phyloP scores from a whole-genome alignment of 1,140 invertebrate species.

The Dendroctonus valens region DNA sequence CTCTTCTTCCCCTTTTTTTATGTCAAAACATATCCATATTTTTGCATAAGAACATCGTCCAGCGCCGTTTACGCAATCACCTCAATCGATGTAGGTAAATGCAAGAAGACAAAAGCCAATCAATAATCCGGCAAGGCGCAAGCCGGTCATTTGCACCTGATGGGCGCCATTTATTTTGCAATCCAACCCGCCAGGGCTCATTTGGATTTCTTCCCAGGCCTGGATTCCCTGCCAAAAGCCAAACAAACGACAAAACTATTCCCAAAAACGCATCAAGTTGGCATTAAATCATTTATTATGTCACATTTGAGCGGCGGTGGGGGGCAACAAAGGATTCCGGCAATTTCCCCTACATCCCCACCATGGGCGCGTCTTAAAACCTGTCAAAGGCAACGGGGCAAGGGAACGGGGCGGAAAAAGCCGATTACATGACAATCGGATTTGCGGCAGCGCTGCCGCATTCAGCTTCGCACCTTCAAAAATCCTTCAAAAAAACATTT shows the following conservation, averaged over 20 bases:
- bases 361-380: constrained; percentile 6
- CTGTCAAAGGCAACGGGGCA: neutral
- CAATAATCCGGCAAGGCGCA: constrained; percentile 21
- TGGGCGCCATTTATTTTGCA: neutral
- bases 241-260: no score
- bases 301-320: constrained; percentile 3
- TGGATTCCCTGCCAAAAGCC: no score
- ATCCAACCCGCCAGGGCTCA: no score
- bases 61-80: constrained; percentile 16
- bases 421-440: neutral
- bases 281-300: neutral
- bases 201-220: no score
- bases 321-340: constrained; percentile 15
- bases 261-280: neutral
- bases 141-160: constrained; percentile 21
- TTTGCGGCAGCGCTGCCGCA: no score
- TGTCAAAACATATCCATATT: no score
- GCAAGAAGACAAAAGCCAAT: constrained; percentile 30
- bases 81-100: constrained; percentile 27
- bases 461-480: no score
- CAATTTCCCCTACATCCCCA: constrained; percentile 24
- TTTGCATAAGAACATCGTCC: neutral
- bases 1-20: no score
- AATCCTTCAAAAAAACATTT: no score
- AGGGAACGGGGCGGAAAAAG: neutral